Conservation (phyloP, 92 coral and sea anemone species). For the Zoanthus sociatus region DNA sequence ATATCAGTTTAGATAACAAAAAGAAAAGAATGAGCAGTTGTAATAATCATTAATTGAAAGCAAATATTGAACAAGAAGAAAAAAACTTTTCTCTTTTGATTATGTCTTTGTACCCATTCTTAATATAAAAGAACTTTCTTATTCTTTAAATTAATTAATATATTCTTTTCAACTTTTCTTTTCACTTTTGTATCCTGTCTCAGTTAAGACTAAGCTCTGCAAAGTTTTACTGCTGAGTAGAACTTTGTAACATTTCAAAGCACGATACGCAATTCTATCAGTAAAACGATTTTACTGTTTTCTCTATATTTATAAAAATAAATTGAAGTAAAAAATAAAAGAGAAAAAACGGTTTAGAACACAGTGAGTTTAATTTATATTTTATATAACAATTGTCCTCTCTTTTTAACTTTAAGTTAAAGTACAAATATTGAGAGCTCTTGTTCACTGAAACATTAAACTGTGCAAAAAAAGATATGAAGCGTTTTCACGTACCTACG, state of each 20-base stretch:
- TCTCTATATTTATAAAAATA: neutral
- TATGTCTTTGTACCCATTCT: no score
- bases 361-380: neutral
- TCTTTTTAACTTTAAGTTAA: neutral
- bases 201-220: no score
- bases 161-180: no score
- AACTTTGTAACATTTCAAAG: no score
- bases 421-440: neutral
- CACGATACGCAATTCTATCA: neutral
- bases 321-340: neutral
- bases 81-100: neutral
- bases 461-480: neutral
- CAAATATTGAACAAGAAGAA: neutral
- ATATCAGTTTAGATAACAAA: neutral
- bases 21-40: no score
- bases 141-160: neutral
- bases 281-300: neutral
- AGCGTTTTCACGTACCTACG: constrained; percentile 43
- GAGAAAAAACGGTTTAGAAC: neutral
- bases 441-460: neutral
- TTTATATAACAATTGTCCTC: neutral
- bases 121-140: no score
- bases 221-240: no score
- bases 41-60: no score
- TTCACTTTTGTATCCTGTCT: no score